Evolutionary conservation across 2,888 invertebrate species (phyloP).

Genomic region (Ormyrus labotus): DNA sequence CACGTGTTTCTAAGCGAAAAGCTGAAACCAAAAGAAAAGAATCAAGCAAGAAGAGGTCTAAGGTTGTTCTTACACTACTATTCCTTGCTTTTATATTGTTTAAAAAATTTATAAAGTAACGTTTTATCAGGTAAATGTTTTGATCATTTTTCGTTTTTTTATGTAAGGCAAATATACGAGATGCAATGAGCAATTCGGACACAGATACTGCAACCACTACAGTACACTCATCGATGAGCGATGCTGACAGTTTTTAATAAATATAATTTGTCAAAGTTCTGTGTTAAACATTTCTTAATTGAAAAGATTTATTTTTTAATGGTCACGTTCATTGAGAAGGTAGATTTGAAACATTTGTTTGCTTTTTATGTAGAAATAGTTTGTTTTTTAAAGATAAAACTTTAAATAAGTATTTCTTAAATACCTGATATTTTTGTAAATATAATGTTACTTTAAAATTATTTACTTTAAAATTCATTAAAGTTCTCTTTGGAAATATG

Average conservation of each 20-base stretch:
- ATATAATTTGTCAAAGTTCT: conserved; percentile 54
- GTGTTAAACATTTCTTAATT: conserved; percentile 57
- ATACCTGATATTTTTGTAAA: not conserved
- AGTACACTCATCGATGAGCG: conserved; percentile 50
- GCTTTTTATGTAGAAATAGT: not conserved
- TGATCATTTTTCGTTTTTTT: conserved; percentile 56
- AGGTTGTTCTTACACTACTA: conserved; percentile 55
- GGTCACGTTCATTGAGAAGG: conserved; percentile 8
- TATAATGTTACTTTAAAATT: conserved; percentile 21
- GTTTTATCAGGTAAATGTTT: conserved; percentile 56
- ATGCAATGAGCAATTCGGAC: conserved; percentile 58
- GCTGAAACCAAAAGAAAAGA: conserved; percentile 53
- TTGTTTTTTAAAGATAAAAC: conserved; percentile 9
- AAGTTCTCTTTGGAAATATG: not conserved
- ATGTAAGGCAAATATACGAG: conserved; percentile 50
- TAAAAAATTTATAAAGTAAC: conserved; percentile 56
- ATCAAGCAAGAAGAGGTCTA: conserved; percentile 53
- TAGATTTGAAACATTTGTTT: conserved; percentile 14
- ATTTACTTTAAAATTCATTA: conserved; percentile 7
- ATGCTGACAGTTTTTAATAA: conserved; percentile 56
- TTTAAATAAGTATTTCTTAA: not conserved
- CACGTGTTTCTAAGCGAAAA: conserved; percentile 54
- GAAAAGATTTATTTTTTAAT: conserved; percentile 27
- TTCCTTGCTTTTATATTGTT: conserved; percentile 56
- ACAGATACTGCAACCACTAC: conserved; percentile 58